Base-by-base conservation (phyloP, 35 echinoderm and acorn worm genomes). In the Lytechinus pictus region DNA sequence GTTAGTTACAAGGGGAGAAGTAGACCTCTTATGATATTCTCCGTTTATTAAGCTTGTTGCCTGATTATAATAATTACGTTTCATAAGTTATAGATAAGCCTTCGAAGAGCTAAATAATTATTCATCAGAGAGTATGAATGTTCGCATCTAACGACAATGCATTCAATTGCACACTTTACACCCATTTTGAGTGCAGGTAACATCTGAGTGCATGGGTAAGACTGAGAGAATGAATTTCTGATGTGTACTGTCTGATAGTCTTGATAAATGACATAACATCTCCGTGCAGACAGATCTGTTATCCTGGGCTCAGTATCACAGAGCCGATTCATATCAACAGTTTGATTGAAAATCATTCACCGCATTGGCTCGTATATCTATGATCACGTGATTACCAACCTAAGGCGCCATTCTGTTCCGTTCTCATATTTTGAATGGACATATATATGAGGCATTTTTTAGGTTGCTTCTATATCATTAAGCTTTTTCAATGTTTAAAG, bases 211-310 rank as follows among this genome's bases (percentile, higher is more conserved):
- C n/a, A n/a, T 44, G 33, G 33, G 33, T 44, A 44, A 44, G 33
- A 44, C 33, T 44, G 33, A 44, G 33, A 44, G 33, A 44, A 44
- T 44, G 2, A 44, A 44, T 44, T 44, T 24, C 4, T n/a, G 66
- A 1, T n/a, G 4, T n/a, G n/a, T 79, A 1, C 66, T 24, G 16
- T 79, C 66, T 14, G 66, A 79, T 6, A 79, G 19, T 79, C 66
- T 79, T 79, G 66, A 79, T 79, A 79, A 79, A 79, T 79, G 66
- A 79, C 66, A 79, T 24, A 79, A 79, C 66, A 79, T 79, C 66
- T 79, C 66, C 19, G n/a, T 79, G 66, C 19, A 79, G 66, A 79
- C 66, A 79, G 66, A 79, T 79, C 66, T 24, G 66, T 79, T 79
- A 79, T 16, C 66, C 66, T 7, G n/a, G 66, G 66, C 66, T 79